Conservation (phyloP, 2,888 invertebrate species). For the Trachelus tabidus region DNA sequence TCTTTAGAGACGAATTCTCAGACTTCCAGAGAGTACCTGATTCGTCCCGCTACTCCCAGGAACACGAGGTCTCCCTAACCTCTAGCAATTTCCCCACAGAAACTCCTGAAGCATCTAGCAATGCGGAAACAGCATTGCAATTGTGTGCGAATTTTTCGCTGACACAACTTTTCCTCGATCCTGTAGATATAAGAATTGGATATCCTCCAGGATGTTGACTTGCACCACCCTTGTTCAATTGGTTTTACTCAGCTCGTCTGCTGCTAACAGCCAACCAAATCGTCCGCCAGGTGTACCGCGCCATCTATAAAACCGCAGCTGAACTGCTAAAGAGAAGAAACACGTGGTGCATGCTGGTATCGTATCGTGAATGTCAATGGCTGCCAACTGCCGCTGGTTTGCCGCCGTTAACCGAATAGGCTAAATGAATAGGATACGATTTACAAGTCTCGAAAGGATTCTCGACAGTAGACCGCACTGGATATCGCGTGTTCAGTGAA, state of each 20-base stretch:
- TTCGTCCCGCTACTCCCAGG: background rate
- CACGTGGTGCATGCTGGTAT: background rate
- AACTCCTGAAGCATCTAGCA: background rate
- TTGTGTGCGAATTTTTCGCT: background rate
- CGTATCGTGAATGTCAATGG: background rate
- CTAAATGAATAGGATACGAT: slow-evolving; percentile 33
- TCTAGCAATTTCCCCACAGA: background rate
- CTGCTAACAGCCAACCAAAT: background rate
- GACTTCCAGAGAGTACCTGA: background rate
- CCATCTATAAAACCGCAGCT: background rate
- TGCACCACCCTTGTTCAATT: background rate
- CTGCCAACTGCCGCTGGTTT: slow-evolving; percentile 9
- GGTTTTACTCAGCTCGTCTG: background rate
- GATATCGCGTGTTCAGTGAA: slow-evolving; percentile 38
- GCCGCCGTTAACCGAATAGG: slow-evolving; percentile 26
- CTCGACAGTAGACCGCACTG: slow-evolving; percentile 32
- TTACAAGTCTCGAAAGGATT: slow-evolving; percentile 31
- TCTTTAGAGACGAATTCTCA: background rate
- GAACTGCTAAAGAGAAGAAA: background rate
- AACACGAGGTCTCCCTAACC: background rate
- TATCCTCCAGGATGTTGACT: background rate
- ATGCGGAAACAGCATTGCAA: background rate
- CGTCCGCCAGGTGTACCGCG: background rate
- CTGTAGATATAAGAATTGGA: background rate
- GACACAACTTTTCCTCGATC: background rate